Percentiles rank a stretch among this genome's conserved stretches.
Evolutionary conservation across 2,113 vertebrate species (phyloP).

Genomic region (Mixornis gularis): DNA sequence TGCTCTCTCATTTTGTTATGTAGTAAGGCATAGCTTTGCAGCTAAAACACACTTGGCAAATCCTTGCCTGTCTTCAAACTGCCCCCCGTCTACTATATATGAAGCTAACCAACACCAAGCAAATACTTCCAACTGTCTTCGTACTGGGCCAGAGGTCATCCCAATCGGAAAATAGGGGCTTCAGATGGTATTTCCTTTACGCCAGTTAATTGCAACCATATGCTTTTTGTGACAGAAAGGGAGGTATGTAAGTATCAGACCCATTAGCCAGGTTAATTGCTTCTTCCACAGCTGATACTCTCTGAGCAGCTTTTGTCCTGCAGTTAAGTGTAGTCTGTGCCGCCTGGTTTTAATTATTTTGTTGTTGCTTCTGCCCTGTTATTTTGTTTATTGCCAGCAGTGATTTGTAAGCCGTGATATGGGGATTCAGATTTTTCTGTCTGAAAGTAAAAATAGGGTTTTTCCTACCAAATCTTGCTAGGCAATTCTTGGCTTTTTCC

Average conservation of each 20-base stretch:
- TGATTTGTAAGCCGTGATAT: not conserved
- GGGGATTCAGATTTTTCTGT: not conserved
- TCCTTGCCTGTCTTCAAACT: not conserved
- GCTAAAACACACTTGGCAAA: slow-evolving; percentile 2
- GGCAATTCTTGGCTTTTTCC: not conserved
- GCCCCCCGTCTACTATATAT: not conserved
- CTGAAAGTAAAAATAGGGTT: not conserved
- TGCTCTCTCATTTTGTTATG: not conserved
- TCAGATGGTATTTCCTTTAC: slow-evolving; percentile 64
- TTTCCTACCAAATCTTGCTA: not conserved
- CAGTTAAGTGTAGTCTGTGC: not conserved
- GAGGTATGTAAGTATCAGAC: not conserved
- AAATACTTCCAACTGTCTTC: slow-evolving; percentile 56
- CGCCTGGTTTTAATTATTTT: slow-evolving; percentile 40
- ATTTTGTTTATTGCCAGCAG: not conserved
- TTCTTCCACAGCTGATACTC: slow-evolving; percentile 22
- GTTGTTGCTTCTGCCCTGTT: not conserved
- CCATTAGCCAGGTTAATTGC: slow-evolving; percentile 23
- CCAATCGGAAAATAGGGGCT: slow-evolving; percentile 55
- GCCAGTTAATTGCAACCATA: slow-evolving; percentile 62
- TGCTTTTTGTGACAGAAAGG: slow-evolving; percentile 37
- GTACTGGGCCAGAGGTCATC: slow-evolving; percentile 37
- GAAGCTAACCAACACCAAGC: not conserved
- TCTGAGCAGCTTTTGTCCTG: not conserved
- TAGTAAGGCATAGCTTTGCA: not conserved